Evolutionary conservation across 2,113 vertebrate genomes (phyloP).

Genomic region (Tenebrosternarchus preto): DNA sequence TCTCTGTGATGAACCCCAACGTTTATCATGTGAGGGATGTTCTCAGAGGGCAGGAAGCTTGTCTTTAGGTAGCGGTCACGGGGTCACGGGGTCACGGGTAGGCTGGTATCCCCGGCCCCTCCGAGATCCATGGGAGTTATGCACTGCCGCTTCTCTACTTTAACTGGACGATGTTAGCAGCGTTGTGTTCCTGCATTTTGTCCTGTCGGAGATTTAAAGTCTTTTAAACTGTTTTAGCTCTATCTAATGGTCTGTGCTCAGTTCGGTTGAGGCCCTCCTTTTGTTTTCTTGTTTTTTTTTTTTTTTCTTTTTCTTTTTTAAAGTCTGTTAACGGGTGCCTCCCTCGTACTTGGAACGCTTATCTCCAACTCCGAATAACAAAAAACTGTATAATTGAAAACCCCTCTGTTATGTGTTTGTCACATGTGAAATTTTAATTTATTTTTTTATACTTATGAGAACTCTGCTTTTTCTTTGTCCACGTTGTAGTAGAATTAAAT

Average conservation of each 20-base stretch:
- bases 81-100: no score
- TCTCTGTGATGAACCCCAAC: neutral
- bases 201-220: slow-evolving; percentile 23
- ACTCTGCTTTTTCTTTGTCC: slow-evolving; percentile 56
- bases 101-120: neutral
- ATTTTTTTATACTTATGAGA: slow-evolving; percentile 76
- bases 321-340: slow-evolving; percentile 31
- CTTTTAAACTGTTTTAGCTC: slow-evolving; percentile 47
- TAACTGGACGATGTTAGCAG: slow-evolving; percentile 4
- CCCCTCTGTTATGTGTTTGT: slow-evolving; percentile 53
- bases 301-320: slow-evolving; percentile 40
- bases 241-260: slow-evolving; percentile 2
- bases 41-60: slow-evolving; percentile 2
- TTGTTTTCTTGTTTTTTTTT: neutral
- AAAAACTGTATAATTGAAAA: slow-evolving; percentile 52
- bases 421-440: slow-evolving; percentile 75
- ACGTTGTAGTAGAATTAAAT: slow-evolving; percentile 60
- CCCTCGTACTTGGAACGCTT: slow-evolving; percentile 32
- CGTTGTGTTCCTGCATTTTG: neutral
- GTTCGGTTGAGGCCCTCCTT: neutral
- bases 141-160: slow-evolving; percentile 42
- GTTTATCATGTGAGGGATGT: neutral
- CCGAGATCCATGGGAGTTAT: neutral
- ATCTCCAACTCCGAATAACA: slow-evolving; percentile 35
- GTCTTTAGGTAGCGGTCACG: no score